Percentiles rank a stretch among this genome's conserved stretches.
These are phyloP conservation scores for Muscidifurax raptorellus DNA, from an alignment of 1,140 invertebrate species.

Conservation along the genomic window DNA sequence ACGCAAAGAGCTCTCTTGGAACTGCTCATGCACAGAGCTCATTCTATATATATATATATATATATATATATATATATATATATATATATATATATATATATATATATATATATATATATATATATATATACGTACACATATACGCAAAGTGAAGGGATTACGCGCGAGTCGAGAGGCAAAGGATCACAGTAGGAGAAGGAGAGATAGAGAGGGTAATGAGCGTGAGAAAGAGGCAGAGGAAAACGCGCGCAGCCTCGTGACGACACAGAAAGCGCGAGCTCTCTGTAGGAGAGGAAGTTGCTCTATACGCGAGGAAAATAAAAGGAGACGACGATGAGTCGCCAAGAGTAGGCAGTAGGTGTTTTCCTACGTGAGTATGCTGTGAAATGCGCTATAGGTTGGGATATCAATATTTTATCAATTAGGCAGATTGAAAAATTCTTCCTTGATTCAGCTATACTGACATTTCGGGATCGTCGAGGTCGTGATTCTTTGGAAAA, in stretches of 20 bases:
- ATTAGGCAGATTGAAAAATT: too few relatives aligned
- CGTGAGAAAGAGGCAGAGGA: slow-evolving; percentile 54
- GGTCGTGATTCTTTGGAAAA: too few relatives aligned
- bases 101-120: too few relatives aligned
- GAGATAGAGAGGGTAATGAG: slow-evolving; percentile 52
- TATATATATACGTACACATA: neutral
- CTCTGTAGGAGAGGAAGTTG: slow-evolving; percentile 4
- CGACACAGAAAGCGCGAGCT: slow-evolving; percentile 16
- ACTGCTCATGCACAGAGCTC: neutral
- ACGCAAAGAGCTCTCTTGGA: neutral
- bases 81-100: too few relatives aligned
- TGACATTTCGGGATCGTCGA: too few relatives aligned
- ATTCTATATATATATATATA: too few relatives aligned
- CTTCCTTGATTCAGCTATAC: too few relatives aligned
- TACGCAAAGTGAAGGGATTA: slow-evolving; percentile 30
- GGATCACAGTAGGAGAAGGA: neutral
- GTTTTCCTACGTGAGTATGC: neutral
- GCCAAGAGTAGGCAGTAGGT: neutral
- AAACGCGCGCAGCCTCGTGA: slow-evolving; percentile 30
- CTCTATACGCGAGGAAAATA: neutral
- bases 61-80: too few relatives aligned
- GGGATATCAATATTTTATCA: too few relatives aligned
- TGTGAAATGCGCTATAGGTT: too few relatives aligned
- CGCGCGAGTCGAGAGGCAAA: neutral
- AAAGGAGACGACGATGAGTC: neutral